phyloP scores from a whole-genome alignment of 2,888 invertebrate species.

The Megastigmus dorsalis region DNA sequence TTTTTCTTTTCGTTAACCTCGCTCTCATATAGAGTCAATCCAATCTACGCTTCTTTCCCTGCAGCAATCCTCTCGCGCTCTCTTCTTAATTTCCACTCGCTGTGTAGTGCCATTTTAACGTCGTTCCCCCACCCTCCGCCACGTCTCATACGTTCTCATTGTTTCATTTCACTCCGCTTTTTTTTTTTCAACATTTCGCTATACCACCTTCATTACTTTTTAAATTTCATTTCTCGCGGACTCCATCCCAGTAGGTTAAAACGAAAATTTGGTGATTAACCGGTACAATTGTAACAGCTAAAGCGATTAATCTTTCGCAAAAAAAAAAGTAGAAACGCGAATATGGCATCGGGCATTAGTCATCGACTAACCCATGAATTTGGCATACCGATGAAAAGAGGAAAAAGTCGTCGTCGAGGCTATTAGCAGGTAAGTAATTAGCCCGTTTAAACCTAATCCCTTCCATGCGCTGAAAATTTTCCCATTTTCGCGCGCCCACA shows the following conservation, averaged over 20 bases:
- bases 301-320: too few relatives aligned
- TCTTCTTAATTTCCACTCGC: background rate
- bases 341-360: too few relatives aligned
- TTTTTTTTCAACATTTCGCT: background rate
- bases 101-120: conserved; percentile 7
- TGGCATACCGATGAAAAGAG: too few relatives aligned
- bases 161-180: background rate
- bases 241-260: too few relatives aligned
- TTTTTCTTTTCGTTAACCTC: background rate
- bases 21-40: background rate
- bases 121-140: background rate
- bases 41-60: background rate
- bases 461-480: conserved; percentile 19
- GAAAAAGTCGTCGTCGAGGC: conserved; percentile 15
- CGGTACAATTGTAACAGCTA: background rate
- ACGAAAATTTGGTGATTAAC: background rate
- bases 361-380: too few relatives aligned
- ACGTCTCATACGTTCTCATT: background rate
- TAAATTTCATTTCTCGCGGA: background rate
- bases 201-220: background rate
- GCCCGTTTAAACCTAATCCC: conserved; percentile 28
- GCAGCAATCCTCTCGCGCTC: too few relatives aligned
- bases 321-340: too few relatives aligned
- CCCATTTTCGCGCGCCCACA: background rate
- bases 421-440: conserved; percentile 44